Percentiles rank a stretch among this genome's conserved stretches.
Conservation (phyloP, 2,888 invertebrate species). For the Lamproptera curius region DNA sequence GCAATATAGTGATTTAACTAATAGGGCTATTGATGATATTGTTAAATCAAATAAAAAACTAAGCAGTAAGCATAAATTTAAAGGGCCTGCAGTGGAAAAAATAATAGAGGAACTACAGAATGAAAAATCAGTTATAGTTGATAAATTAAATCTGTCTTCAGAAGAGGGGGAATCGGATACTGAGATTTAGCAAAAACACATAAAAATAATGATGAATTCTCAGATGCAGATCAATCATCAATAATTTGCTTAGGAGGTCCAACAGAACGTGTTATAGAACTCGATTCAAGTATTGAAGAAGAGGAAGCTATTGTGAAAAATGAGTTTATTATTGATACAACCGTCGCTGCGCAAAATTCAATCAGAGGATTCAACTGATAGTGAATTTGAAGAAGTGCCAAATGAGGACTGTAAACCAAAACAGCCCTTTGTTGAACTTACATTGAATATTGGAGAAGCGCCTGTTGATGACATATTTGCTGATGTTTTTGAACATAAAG, state of each 20-base stretch:
- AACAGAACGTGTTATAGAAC: slow-evolving; percentile 40
- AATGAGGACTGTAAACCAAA: slow-evolving; percentile 47
- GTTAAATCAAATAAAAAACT: slow-evolving; percentile 46
- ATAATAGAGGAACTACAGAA: slow-evolving; percentile 57
- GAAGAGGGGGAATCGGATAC: slow-evolving; percentile 54
- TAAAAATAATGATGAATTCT: slow-evolving; percentile 13
- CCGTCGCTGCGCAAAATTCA: slow-evolving; percentile 24
- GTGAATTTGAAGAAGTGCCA: slow-evolving; percentile 74
- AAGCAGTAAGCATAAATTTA: slow-evolving; percentile 38
- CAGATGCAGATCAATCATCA: slow-evolving; percentile 43
- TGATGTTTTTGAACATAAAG: slow-evolving; percentile 77
- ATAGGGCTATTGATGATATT: slow-evolving; percentile 81
- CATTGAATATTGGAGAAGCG: slow-evolving; percentile 51
- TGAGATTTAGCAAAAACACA: not conserved
- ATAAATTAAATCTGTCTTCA: slow-evolving; percentile 50
- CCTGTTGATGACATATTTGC: slow-evolving; percentile 82
- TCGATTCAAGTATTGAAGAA: slow-evolving; percentile 50
- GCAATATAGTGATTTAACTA: slow-evolving; percentile 86
- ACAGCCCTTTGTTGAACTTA: slow-evolving; percentile 67
- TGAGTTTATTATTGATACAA: slow-evolving; percentile 17
- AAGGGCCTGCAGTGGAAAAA: slow-evolving; percentile 42
- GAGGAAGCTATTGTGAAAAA: slow-evolving; percentile 6
- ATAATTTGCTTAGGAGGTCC: slow-evolving; percentile 46
- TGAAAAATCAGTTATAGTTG: slow-evolving; percentile 54
- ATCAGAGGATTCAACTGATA: slow-evolving; percentile 53